Evolutionary conservation across 2,888 invertebrate genomes (phyloP).

Genomic region (Orchesella flavescens): DNA sequence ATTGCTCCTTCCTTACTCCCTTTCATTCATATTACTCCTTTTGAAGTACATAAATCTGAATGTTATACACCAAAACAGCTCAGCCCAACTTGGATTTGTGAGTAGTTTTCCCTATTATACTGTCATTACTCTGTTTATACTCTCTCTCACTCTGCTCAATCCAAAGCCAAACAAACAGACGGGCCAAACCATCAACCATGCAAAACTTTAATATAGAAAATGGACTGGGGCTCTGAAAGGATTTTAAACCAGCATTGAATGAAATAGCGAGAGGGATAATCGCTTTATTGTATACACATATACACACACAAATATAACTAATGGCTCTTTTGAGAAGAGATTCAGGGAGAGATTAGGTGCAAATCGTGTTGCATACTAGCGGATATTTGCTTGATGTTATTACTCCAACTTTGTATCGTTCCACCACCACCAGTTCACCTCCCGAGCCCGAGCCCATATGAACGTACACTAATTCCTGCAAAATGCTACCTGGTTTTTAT

Average conservation of each 20-base stretch:
- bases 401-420: no score
- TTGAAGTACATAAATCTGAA: slow-evolving; percentile 13
- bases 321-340: slow-evolving; percentile 41
- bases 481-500: slow-evolving; percentile 15
- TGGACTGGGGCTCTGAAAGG: background rate
- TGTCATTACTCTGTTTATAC: slow-evolving; percentile 38
- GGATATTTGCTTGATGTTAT: slow-evolving; percentile 16
- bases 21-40: slow-evolving; percentile 19
- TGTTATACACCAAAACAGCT: no score
- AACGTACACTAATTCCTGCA: background rate
- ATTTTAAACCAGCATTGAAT: slow-evolving; percentile 9
- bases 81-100: no score
- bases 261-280: slow-evolving; percentile 40
- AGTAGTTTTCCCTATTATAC: slow-evolving; percentile 8
- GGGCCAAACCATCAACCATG: background rate
- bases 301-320: slow-evolving; percentile 20
- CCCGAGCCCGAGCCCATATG: no score
- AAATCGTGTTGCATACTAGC: slow-evolving; percentile 16
- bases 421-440: no score
- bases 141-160: background rate
- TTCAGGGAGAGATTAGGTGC: slow-evolving; percentile 30
- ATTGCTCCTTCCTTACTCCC: slow-evolving; percentile 23
- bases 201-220: background rate
- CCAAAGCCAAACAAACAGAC: background rate
- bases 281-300: slow-evolving; percentile 45